phyloP scores from a whole-genome alignment of 2,888 invertebrate species.

The Caenorhabditis sp. region DNA sequence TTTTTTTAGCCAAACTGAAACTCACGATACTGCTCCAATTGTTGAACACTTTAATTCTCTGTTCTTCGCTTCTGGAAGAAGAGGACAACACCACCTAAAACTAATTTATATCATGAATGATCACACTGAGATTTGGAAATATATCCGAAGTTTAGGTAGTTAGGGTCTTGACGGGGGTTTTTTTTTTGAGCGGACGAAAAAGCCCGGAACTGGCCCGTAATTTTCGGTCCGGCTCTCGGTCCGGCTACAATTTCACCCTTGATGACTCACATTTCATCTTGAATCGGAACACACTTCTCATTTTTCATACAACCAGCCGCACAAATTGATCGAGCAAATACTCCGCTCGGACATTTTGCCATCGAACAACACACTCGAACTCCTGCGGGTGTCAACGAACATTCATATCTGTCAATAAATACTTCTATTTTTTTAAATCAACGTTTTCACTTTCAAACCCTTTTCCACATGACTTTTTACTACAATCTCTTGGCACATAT shows the following conservation, averaged over 20 bases:
- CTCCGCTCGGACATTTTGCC: conserved; percentile 40
- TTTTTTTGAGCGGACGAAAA: too few species aligned
- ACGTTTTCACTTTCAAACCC: conserved; percentile 21
- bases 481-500: conserved; percentile 47
- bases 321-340: conserved; percentile 38
- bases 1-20: background rate
- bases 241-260: too few species aligned
- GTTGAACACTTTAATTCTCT: conserved; percentile 4
- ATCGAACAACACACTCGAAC: conserved; percentile 45
- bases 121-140: background rate
- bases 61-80: background rate
- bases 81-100: conserved; percentile 52
- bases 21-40: background rate
- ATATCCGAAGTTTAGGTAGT: too few species aligned
- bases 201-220: too few species aligned
- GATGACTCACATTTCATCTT: conserved; percentile 21
- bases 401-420: conserved; percentile 36
- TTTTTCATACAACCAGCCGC: conserved; percentile 47
- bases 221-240: too few species aligned
- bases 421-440: background rate
- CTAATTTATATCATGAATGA: background rate
- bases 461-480: conserved; percentile 34
- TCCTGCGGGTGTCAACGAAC: conserved; percentile 42
- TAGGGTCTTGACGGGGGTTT: too few species aligned
- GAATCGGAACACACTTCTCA: conserved; percentile 48